Evolutionary conservation across 1,140 invertebrate genomes (phyloP).

Genomic region (Metopolophium dirhodum): DNA sequence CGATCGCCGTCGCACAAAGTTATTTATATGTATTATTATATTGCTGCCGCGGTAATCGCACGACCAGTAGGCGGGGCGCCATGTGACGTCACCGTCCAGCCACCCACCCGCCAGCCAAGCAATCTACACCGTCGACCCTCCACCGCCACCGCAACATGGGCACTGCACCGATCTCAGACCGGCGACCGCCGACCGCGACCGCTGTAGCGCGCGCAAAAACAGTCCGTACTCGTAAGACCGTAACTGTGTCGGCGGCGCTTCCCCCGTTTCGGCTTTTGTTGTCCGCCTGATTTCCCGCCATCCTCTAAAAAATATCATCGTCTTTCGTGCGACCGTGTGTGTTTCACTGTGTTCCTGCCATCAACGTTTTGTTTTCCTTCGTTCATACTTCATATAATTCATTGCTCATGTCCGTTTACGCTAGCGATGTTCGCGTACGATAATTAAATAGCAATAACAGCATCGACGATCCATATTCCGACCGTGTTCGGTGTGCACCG

Average conservation of each 20-base stretch:
- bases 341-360: neutral
- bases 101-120: neutral
- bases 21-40: neutral
- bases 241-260: neutral
- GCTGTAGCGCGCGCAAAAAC: neutral
- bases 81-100: slow-evolving; percentile 2
- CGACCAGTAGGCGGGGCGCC: neutral
- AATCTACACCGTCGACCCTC: neutral
- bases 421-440: neutral
- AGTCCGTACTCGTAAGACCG: neutral
- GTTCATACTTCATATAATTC: no score
- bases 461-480: no score
- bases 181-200: neutral
- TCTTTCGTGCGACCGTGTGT: neutral
- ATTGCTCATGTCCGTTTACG: neutral
- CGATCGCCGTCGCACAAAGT: neutral
- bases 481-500: no score
- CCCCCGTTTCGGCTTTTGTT: slow-evolving; percentile 44
- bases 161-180: neutral
- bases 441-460: neutral
- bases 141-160: no score
- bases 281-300: slow-evolving; percentile 42
- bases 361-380: neutral
- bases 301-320: neutral
- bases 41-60: neutral